Percentiles rank a stretch among this genome's conserved stretches.
These are phyloP conservation scores for Pelodiscus sinensis DNA, from an alignment of 2,113 vertebrate species.

Conservation along the genomic window DNA sequence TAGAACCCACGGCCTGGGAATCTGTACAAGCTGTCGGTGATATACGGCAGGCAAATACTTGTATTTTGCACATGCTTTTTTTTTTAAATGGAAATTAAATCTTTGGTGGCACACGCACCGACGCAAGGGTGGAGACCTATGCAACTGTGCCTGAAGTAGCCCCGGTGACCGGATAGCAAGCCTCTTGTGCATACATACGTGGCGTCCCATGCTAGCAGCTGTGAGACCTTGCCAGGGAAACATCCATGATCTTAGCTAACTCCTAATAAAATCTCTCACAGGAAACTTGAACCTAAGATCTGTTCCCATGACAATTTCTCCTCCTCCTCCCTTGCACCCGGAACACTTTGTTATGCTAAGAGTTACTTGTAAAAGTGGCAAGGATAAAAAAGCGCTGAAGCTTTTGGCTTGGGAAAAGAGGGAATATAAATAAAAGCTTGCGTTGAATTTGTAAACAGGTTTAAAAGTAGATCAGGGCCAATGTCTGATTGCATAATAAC, in stretches of 20 bases:
- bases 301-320: not conserved
- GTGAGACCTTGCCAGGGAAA: not conserved
- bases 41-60: rapidly evolving
- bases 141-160: not conserved
- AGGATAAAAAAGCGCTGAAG: not conserved
- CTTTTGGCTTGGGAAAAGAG: not conserved
- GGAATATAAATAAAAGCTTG: not conserved
- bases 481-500: slow-evolving; percentile 10
- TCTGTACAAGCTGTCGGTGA: not conserved
- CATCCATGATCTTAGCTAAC: not conserved
- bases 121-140: not conserved
- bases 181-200: rapidly evolving
- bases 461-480: not conserved
- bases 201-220: not conserved
- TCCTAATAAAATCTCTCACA: not conserved
- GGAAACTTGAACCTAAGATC: not conserved
- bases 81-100: not conserved
- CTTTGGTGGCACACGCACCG: not conserved
- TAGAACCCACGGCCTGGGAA: not conserved
- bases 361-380: not conserved
- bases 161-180: not conserved
- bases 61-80: not conserved
- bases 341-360: not conserved
- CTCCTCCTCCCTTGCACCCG: not conserved
- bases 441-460: not conserved